phyloP scores from a whole-genome alignment of 1,140 invertebrate genomes.

The Calliopsis andreniformis region DNA sequence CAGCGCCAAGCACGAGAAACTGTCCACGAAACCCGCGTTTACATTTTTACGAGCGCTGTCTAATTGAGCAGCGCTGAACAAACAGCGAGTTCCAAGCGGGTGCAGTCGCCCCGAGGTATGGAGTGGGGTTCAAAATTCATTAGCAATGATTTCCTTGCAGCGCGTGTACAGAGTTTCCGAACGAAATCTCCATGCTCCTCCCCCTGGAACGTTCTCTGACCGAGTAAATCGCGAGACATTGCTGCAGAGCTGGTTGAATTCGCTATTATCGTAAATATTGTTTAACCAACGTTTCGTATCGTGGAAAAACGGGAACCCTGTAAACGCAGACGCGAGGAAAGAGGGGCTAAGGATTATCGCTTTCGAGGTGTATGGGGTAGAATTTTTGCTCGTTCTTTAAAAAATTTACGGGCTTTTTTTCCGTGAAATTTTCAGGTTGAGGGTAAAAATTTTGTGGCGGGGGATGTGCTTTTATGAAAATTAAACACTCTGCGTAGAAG shows the following conservation, averaged over 20 bases:
- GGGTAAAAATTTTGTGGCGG: too few species aligned
- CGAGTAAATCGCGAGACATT: neutral
- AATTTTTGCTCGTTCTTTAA: too few species aligned
- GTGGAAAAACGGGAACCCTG: neutral
- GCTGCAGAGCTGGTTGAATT: neutral
- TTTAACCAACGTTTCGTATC: slow-evolving; percentile 2
- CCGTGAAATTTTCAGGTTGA: too few species aligned
- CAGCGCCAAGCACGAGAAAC: neutral
- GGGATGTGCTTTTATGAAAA: too few species aligned
- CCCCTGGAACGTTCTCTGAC: neutral
- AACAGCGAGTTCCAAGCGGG: neutral
- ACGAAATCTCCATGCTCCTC: neutral
- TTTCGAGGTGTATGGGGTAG: too few species aligned
- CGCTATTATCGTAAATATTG: slow-evolving; percentile 37
- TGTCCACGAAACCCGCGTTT: neutral
- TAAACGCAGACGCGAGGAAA: slow-evolving; percentile 14
- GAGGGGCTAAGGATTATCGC: neutral
- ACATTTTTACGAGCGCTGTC: neutral
- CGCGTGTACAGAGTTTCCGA: neutral
- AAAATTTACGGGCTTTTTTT: too few species aligned
- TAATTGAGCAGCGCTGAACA: neutral
- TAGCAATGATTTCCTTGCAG: slow-evolving; percentile 8
- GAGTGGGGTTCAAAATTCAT: slow-evolving; percentile 16
- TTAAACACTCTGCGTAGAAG: too few species aligned
- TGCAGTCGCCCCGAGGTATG: neutral